Conservation (phyloP, 2,797 vertebrate genomes). For the Glyptemys insculpta region DNA sequence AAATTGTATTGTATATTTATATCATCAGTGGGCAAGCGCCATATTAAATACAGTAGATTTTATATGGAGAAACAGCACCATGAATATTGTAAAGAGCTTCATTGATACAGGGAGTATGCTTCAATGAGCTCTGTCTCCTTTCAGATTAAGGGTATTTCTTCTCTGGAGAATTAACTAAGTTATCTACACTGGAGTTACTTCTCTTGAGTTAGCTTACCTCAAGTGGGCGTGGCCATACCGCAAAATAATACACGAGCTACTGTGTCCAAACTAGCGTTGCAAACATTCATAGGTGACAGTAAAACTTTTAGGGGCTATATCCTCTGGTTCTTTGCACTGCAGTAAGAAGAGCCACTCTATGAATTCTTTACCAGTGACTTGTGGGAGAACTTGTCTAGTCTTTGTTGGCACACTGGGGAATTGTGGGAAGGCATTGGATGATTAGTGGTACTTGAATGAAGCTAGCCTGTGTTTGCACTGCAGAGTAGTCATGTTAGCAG, state of each 20-base stretch:
- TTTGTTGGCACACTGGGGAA: not conserved
- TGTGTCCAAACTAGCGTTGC: not conserved
- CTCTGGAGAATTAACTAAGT: accelerated
- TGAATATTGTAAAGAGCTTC: accelerated
- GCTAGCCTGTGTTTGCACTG: not conserved
- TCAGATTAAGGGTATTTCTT: not conserved
- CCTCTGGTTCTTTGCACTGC: not conserved
- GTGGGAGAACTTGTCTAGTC: not conserved
- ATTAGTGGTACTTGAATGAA: not conserved
- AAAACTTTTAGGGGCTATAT: accelerated
- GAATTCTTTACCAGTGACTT: not conserved
- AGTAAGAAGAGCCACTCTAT: not conserved
- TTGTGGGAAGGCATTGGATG: not conserved
- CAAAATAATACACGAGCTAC: not conserved
- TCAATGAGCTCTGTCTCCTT: not conserved
- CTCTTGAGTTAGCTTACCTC: not conserved
- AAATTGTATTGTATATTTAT: not conserved
- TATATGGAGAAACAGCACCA: not conserved
- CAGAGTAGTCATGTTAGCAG: not conserved
- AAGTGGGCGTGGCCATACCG: not conserved
- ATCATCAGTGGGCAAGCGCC: not conserved
- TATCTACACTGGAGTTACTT: not conserved
- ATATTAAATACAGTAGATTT: not conserved
- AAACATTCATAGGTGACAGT: not conserved
- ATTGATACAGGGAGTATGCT: accelerated